Evolutionary conservation across 2,888 invertebrate genomes (phyloP), one percentile per base, ranked within the genome.

Genomic region (Archips xylosteana): DNA sequence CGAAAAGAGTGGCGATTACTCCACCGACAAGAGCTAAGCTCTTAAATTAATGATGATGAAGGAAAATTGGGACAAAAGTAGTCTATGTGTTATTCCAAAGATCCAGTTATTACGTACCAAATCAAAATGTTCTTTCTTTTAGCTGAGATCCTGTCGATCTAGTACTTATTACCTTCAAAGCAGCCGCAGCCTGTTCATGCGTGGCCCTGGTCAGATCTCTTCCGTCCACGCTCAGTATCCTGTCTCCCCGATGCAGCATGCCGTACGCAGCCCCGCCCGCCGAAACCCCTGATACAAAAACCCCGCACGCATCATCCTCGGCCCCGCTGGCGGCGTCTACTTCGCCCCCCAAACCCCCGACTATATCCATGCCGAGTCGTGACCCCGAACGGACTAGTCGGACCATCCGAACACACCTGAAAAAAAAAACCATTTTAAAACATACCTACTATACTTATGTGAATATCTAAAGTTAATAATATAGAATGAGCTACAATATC

Each of bases 101-200:
- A 23, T 23, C 23, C 23, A 23, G 1, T 23, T 23, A 1, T 23
- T 23, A 23, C 23, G 23, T 23, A 23, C 23, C 23, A 23, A 23
- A 23, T 1, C 23, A 23, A 23, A 23, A 23, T 23, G 23, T 23
- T 1, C 23, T 23, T 23, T 23, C 23, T 23, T 23, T 23, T 23
- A 23, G 23, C 23, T 23, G 23, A 23, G 23, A 23, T 23, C 42
- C 45, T 45, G 12, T 12, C 45, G 0, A 10, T 4, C 8, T 3
- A 45, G 39, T 39, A 39, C n/a, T n/a, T n/a, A 0, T 12, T 83
- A 95, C 95, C 92, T 95, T 95, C 57, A 95, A 81, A 6, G 95
- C 96, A 75, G 96, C 96, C 2, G 97, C 97, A 0, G 97, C 97
- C 82, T 96, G 95, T 82, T 97, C 97, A 84, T 97, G 97, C 60